A percentile compares a stretch with the other conserved stretches of the same genome.
phyloP scores from a whole-genome alignment of 2,888 invertebrate genomes.

The Sepiola atlantica region DNA sequence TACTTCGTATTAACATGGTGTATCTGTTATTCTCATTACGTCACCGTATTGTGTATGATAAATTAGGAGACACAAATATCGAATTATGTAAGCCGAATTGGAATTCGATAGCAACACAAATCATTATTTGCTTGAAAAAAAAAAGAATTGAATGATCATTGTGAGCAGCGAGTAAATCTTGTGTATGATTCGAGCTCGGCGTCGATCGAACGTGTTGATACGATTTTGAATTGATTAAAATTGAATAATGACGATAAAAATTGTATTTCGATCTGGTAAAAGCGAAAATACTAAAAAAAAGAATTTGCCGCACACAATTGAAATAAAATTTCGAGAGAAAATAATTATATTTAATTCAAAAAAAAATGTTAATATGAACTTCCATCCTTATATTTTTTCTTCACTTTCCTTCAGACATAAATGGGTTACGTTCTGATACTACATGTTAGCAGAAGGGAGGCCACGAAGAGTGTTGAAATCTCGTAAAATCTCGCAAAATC shows the following conservation, averaged over 20 bases:
- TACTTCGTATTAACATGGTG: neutral
- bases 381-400: neutral
- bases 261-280: neutral
- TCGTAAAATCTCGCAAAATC: neutral
- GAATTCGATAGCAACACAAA: neutral
- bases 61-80: neutral
- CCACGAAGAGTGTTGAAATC: neutral
- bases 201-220: neutral
- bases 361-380: too few relatives aligned
- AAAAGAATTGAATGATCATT: too few relatives aligned
- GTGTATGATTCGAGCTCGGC: neutral
- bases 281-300: neutral
- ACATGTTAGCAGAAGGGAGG: neutral
- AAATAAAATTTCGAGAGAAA: neutral
- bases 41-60: neutral
- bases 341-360: neutral
- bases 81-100: neutral
- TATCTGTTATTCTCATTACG: neutral
- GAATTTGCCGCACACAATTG: neutral
- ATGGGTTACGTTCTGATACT: neutral
- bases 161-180: neutral
- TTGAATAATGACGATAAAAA: neutral
- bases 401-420: neutral
- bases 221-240: neutral
- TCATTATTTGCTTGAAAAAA: too few relatives aligned